Evolutionary conservation across 2,113 vertebrate genomes (phyloP), one percentile per base, ranked within the genome.

Genomic region (Myodes glareolus): DNA sequence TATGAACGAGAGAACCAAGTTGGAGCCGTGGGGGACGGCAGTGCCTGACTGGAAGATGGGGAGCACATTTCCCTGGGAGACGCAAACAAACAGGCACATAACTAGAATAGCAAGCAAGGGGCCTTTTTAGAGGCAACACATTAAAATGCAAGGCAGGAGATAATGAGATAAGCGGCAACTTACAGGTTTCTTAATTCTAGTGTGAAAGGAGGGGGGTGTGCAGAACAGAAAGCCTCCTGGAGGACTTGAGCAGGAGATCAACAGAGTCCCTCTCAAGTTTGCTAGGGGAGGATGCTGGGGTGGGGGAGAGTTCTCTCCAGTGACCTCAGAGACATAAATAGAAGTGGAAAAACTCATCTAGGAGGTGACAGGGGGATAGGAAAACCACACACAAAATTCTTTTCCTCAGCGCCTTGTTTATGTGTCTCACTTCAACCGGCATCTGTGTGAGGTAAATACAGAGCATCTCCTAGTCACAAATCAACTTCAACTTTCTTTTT

Each of bases 91-190:
- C 98, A 98, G 97, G 97, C 88, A 97, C 98, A 23, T 47, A 98
- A 98, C 97, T 94, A 36, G 98, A 98, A 99, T 99, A 98, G 98
- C 98, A 99, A 99, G 98, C 98, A 99, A 98, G 98, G 98, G 98
- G 98, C 93, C 98, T 98, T 98, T 98, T 98, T 98, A 98, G 98
- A 99, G 97, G 97, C 91, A 73, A 97, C 98, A 86, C 98, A 99
- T 99, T 99, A 99, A 99, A 98, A 99, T 99, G 98, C 98, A 99
- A 98, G 98, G 98, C 98, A 98, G 98, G 97, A 98, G 98, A 98
- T 98, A 98, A 99, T 98, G 98, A 99, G 98, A 98, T 98, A 98
- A 99, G 97, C 97, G 96, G 98, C 95, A 88, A 98, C 97, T 98
- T 98, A 98, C 98, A 98, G 98, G 98, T 98, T 98, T 90, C 98